Percentiles rank a stretch among this genome's conserved stretches.
These are phyloP conservation scores for Lasioglossum leucozonium DNA, from an alignment of 2,888 invertebrate genomes.

Conservation along the genomic window DNA sequence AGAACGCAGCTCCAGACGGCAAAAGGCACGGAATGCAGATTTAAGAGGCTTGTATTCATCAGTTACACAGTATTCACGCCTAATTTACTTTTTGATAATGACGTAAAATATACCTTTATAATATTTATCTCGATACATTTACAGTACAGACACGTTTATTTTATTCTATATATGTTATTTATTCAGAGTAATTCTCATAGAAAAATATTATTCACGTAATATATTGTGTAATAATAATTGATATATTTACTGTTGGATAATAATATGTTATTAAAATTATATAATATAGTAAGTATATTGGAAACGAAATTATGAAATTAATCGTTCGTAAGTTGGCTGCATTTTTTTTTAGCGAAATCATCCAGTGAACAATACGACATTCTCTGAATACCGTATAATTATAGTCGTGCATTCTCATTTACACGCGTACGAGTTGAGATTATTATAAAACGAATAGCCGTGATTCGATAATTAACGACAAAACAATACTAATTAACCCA, in stretches of 20 bases:
- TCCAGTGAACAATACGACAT: conserved; percentile 15
- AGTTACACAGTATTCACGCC: conserved; percentile 15
- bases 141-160: no score
- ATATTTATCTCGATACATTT: neutral
- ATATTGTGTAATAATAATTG: no score
- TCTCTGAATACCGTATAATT: neutral
- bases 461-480: conserved; percentile 36
- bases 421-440: conserved; percentile 2
- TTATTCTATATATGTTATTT: no score
- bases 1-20: neutral
- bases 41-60: conserved; percentile 1
- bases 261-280: no score
- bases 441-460: conserved; percentile 23
- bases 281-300: no score
- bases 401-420: neutral
- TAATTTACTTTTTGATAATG: conserved; percentile 13
- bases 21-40: conserved; percentile 13
- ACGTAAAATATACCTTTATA: neutral
- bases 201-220: no score
- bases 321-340: neutral
- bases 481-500: neutral
- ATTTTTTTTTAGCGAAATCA: neutral
- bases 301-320: neutral
- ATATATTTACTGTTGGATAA: no score
- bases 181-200: no score